Base-by-base conservation (phyloP, 2,797 vertebrate species). In the Bucorvus abyssinicus region DNA sequence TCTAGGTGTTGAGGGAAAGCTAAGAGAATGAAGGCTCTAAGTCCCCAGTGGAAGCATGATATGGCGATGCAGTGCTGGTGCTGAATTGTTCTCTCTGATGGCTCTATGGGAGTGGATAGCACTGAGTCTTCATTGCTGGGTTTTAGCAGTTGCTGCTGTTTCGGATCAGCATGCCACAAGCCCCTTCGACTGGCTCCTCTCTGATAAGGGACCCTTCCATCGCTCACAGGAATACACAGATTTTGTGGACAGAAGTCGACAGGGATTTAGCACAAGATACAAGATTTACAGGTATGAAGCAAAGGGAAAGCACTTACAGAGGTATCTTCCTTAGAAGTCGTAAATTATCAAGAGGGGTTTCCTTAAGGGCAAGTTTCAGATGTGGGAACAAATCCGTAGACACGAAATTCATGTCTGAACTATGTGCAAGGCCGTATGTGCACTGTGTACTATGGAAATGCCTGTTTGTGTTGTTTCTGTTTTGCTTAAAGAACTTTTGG, bases 241-340 rank as follows among this genome's bases (percentile, higher is more conserved):
- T 98, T 99, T 99, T 97, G 99, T 99, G 98, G 99, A 99, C 97
- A 99, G 99, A 98, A 99, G 99, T 98, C 98, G 98, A 14, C 99
- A 99, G 97, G 99, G 99, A 97, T 99, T 99, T 98, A 99, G 99
- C 97, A 99, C 99, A 68, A 98, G 99, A 98, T 99, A 99, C 98
- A 99, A 99, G 98, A 99, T 99, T 94, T 99, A 99, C 98, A 99
- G 99, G 99, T 99, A 98, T 98, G 98, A 93, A 97, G 95, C 89
- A 82, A 96, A 96, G 92, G 94, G 91, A 95, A 97, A 97, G 95
- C 81, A 59, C 90, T 89, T 61, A 2, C 63, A 91, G 89, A 94
- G 52, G 12, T 71, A 34, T 42, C n/a, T 3, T 95, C 63, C 88
- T 45, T 82, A 70, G 90, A 90, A 89, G 47, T 6, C 84, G 67